Conservation (phyloP, 1,140 invertebrate genomes). For the Cotesia chilonis region DNA sequence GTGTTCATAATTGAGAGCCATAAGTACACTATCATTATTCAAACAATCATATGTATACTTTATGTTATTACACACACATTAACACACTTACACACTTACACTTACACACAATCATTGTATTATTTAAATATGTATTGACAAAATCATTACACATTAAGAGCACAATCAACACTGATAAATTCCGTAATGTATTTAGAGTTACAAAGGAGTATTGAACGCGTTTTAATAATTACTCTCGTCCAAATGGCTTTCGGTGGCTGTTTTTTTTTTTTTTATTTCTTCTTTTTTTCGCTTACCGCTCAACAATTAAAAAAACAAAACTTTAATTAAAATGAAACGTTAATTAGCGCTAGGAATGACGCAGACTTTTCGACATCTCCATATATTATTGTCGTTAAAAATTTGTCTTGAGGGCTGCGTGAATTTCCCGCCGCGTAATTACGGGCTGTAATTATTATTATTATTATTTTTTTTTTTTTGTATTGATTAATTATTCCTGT, state of each 20-base stretch:
- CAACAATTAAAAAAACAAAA: too few species aligned
- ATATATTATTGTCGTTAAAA: conserved; percentile 32
- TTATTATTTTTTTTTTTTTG: not conserved
- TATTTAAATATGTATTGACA: too few species aligned
- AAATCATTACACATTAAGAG: not conserved
- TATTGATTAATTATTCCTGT: not conserved
- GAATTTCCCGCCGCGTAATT: conserved; percentile 24
- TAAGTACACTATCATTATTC: conserved; percentile 40
- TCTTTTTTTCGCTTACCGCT: conserved; percentile 31
- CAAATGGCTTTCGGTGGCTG: not conserved
- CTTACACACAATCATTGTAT: not conserved
- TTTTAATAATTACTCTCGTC: not conserved
- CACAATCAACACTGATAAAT: conserved; percentile 19
- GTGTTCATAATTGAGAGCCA: conserved; percentile 58
- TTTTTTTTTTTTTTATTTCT: conserved; percentile 32
- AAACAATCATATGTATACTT: conserved; percentile 21
- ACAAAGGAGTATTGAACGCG: not conserved
- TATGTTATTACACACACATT: not conserved
- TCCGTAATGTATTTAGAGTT: conserved; percentile 7
- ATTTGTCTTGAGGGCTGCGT: conserved; percentile 31
- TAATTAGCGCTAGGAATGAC: conserved; percentile 21
- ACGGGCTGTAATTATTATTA: not conserved
- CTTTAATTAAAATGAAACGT: not conserved
- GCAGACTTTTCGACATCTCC: conserved; percentile 32
- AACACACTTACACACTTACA: not conserved